These are phyloP conservation scores for Hipparchia sbordonii DNA, from an alignment of 2,888 invertebrate genomes.

Conservation along the genomic window DNA sequence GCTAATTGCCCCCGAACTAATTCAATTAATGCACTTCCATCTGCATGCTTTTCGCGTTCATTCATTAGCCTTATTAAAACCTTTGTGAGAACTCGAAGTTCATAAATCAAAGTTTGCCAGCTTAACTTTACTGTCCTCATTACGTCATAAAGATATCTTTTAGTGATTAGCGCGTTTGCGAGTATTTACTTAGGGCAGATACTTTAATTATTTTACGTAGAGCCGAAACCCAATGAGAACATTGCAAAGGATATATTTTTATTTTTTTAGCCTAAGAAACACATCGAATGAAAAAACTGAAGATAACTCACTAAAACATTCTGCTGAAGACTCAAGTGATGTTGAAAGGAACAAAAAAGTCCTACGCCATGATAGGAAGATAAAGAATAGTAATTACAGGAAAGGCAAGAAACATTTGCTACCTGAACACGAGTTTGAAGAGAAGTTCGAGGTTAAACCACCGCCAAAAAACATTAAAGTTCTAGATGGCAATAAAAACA, in stretches of 20 bases:
- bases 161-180: not conserved
- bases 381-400: conserved; percentile 46
- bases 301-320: conserved; percentile 52
- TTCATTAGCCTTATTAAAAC: conserved; percentile 52
- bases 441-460: conserved; percentile 74
- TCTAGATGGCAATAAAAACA: conserved; percentile 37
- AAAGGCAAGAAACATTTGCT: conserved; percentile 58
- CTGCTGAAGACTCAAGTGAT: conserved; percentile 47
- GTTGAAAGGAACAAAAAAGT: conserved; percentile 54
- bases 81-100: conserved; percentile 30
- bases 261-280: conserved; percentile 65
- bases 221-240: too few relatives aligned
- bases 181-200: not conserved
- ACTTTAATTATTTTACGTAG: too few relatives aligned
- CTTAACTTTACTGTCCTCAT: conserved; percentile 8
- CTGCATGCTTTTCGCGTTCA: conserved; percentile 45
- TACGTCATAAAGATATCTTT: not conserved
- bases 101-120: conserved; percentile 17
- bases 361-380: conserved; percentile 73
- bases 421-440: conserved; percentile 85
- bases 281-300: conserved; percentile 61
- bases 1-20: conserved; percentile 4
- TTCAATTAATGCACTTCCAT: conserved; percentile 38
- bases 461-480: conserved; percentile 60
- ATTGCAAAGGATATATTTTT: too few relatives aligned